phyloP scores from a whole-genome alignment of 2,888 invertebrate species.

The Orchestes rusci region DNA sequence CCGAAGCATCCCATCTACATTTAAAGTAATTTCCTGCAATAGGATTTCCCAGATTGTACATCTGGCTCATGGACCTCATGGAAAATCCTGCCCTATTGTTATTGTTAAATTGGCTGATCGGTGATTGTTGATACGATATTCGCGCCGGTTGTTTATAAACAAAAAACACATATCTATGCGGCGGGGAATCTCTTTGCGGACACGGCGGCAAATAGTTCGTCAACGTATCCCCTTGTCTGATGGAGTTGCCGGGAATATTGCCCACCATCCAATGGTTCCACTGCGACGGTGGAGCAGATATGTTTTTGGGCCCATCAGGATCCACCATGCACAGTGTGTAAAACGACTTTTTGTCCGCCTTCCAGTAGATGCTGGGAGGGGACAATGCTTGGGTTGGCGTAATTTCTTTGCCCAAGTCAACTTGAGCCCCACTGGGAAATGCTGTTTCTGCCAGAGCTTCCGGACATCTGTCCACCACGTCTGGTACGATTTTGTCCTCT shows the following conservation, averaged over 20 bases:
- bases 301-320: conserved; percentile 63
- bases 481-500: conserved; percentile 49
- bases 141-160: conserved; percentile 40
- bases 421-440: conserved; percentile 45
- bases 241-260: conserved; percentile 60
- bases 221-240: conserved; percentile 52
- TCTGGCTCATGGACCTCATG: conserved; percentile 65
- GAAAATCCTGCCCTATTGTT: conserved; percentile 56
- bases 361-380: conserved; percentile 35
- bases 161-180: conserved; percentile 65
- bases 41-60: conserved; percentile 72
- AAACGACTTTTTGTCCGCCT: conserved; percentile 30
- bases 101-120: conserved; percentile 37
- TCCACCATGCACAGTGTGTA: conserved; percentile 51
- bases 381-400: conserved; percentile 69
- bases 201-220: conserved; percentile 61
- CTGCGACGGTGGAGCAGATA: conserved; percentile 61
- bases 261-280: conserved; percentile 75
- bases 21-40: conserved; percentile 82
- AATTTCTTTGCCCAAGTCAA: conserved; percentile 59
- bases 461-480: conserved; percentile 59
- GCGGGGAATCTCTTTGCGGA: conserved; percentile 63
- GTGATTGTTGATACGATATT: conserved; percentile 32
- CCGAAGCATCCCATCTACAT: conserved; percentile 82
- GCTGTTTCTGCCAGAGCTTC: conserved; percentile 46